phyloP scores from a whole-genome alignment of 2,797 vertebrate genomes.

The Molossus molossus region DNA sequence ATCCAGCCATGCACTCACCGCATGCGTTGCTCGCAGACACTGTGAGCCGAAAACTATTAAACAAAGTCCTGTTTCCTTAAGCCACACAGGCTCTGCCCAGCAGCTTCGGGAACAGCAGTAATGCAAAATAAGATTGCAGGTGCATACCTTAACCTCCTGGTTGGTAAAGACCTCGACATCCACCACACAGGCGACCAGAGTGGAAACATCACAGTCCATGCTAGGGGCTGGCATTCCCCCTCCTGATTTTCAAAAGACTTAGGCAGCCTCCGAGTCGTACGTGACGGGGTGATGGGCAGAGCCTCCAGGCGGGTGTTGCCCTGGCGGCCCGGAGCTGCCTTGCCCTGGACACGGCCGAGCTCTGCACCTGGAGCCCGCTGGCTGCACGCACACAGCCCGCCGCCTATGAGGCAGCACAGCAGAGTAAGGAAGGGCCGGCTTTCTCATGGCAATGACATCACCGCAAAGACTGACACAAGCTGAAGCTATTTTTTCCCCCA shows the following conservation, averaged over 20 bases:
- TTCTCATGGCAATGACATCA: constrained; percentile 93
- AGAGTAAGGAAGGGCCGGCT: constrained; percentile 85
- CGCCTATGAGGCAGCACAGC: constrained; percentile 86
- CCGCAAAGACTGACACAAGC: constrained; percentile 90
- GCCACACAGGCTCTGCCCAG: constrained; percentile 78
- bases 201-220: constrained; percentile 93
- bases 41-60: constrained; percentile 73
- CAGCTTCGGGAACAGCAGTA: constrained; percentile 67
- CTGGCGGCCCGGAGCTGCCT: constrained; percentile 76
- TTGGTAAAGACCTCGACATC: constrained; percentile 93
- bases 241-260: constrained; percentile 83
- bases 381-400: constrained; percentile 81
- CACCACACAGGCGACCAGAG: constrained; percentile 93
- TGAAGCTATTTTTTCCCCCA: constrained; percentile 84
- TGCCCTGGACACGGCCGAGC: constrained; percentile 36
- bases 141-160: constrained; percentile 93
- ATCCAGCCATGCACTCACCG: constrained; percentile 51
- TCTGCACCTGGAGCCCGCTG: constrained; percentile 81
- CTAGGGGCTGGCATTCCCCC: constrained; percentile 92
- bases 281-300: background rate
- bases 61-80: constrained; percentile 77
- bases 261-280: constrained; percentile 81
- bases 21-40: constrained; percentile 65
- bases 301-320: constrained; percentile 72
- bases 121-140: constrained; percentile 72